Percentiles rank a stretch among this genome's conserved stretches.
These are phyloP conservation scores for Cheiracanthium punctorium DNA, from an alignment of 2,888 invertebrate genomes.

Conservation along the genomic window DNA sequence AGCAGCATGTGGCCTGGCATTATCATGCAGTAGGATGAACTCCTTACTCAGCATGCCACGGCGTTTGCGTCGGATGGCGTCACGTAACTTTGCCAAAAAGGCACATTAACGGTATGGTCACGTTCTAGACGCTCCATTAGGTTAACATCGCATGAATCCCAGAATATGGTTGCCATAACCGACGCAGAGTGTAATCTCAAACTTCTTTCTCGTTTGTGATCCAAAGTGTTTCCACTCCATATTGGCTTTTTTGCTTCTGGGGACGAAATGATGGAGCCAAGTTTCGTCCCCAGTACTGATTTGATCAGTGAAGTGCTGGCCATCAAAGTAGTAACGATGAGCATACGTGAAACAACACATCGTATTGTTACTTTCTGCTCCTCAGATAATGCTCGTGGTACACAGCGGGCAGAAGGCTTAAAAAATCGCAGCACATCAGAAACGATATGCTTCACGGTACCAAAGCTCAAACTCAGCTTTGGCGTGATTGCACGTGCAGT, in stretches of 20 bases:
- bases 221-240: constrained; percentile 21
- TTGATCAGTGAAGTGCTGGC: constrained; percentile 6
- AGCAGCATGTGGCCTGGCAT: too few species aligned
- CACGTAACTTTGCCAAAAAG: too few species aligned
- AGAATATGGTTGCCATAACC: constrained; percentile 15
- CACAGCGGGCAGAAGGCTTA: background rate
- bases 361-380: constrained; percentile 24
- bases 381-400: constrained; percentile 22
- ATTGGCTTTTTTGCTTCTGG: constrained; percentile 12
- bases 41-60: too few species aligned
- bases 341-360: constrained; percentile 18
- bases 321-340: constrained; percentile 13
- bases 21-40: too few species aligned
- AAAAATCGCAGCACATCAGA: background rate
- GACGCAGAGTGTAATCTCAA: background rate
- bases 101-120: too few species aligned
- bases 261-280: constrained; percentile 14
- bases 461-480: background rate
- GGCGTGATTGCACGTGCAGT: too few species aligned
- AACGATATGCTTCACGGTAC: constrained; percentile 17
- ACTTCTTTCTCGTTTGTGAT: constrained; percentile 21
- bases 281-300: background rate
- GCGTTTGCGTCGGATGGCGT: too few species aligned
- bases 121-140: too few species aligned
- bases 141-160: background rate